Evolutionary conservation across 2,888 invertebrate genomes (phyloP).

Genomic region (Lucinisca nassula): DNA sequence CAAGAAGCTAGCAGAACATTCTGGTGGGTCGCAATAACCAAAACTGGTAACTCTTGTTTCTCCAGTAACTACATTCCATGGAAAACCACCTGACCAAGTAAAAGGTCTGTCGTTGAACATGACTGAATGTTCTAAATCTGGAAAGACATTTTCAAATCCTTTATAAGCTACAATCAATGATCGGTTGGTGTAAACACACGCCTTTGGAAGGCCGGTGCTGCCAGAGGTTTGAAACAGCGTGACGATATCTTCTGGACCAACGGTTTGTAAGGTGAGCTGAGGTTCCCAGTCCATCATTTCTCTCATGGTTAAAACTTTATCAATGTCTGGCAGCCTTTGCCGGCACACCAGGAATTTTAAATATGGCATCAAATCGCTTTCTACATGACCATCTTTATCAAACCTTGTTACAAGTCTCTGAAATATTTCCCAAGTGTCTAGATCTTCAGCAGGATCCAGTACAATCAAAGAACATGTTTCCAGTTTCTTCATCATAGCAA

Average conservation of each 20-base stretch:
- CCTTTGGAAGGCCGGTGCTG: slow-evolving; percentile 41
- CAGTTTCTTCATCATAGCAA: slow-evolving; percentile 9
- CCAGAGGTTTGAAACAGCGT: slow-evolving; percentile 44
- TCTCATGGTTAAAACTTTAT: not conserved
- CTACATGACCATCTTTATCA: not conserved
- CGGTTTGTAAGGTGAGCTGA: not conserved
- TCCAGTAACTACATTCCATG: not conserved
- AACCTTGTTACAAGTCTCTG: slow-evolving; percentile 4
- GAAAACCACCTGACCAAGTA: slow-evolving; percentile 18
- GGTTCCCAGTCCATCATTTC: not conserved
- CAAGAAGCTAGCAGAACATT: not conserved
- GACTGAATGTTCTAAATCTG: not conserved
- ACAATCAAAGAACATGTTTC: slow-evolving; percentile 28
- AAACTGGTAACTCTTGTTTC: slow-evolving; percentile 8
- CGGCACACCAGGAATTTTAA: slow-evolving; percentile 31
- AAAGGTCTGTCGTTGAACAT: slow-evolving; percentile 21
- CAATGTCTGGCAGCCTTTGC: not conserved
- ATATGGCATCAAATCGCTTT: slow-evolving; percentile 27
- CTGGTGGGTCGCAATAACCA: not conserved
- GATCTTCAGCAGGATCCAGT: slow-evolving; percentile 35
- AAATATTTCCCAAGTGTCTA: slow-evolving; percentile 37
- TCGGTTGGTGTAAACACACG: not conserved
- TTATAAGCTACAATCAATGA: not conserved
- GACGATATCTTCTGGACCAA: slow-evolving; percentile 12
- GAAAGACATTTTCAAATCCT: too few relatives aligned